phyloP scores from a whole-genome alignment of 2,797 vertebrate species.

The Emys orbicularis region DNA sequence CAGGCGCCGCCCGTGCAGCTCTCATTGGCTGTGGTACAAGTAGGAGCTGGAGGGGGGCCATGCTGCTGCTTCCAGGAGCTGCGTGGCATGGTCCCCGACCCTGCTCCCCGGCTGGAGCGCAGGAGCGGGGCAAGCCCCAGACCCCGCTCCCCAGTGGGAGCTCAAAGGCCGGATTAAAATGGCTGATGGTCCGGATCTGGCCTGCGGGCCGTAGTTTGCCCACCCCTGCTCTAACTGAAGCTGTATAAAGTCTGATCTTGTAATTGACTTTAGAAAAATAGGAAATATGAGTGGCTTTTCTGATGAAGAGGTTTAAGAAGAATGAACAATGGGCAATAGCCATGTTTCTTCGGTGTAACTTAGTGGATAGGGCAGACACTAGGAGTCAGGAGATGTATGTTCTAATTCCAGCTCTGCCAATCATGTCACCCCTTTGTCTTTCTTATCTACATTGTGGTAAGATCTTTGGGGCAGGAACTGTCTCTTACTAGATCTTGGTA shows the following conservation, averaged over 20 bases:
- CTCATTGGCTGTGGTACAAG: too few species aligned
- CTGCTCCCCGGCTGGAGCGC: too few species aligned
- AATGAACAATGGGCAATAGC: background rate
- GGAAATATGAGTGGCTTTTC: background rate
- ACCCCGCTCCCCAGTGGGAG: too few species aligned
- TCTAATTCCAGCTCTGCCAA: background rate
- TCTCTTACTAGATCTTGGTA: background rate
- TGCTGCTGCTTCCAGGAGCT: too few species aligned
- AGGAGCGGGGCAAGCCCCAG: too few species aligned
- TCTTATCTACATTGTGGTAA: background rate
- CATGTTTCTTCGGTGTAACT: background rate
- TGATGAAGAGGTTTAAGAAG: background rate
- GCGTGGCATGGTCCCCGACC: too few species aligned
- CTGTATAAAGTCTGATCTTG: accelerated
- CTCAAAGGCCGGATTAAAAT: too few species aligned
- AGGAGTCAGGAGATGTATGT: background rate
- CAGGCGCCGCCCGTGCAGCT: too few species aligned
- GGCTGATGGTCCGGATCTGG: too few species aligned
- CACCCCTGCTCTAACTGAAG: background rate
- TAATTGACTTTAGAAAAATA: accelerated
- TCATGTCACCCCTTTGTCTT: background rate
- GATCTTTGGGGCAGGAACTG: background rate
- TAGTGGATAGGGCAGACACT: accelerated
- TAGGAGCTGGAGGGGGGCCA: too few species aligned
- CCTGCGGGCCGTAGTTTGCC: too few species aligned